Evolutionary conservation across 2,888 invertebrate species (phyloP).

Genomic region (Bellardia pandia): DNA sequence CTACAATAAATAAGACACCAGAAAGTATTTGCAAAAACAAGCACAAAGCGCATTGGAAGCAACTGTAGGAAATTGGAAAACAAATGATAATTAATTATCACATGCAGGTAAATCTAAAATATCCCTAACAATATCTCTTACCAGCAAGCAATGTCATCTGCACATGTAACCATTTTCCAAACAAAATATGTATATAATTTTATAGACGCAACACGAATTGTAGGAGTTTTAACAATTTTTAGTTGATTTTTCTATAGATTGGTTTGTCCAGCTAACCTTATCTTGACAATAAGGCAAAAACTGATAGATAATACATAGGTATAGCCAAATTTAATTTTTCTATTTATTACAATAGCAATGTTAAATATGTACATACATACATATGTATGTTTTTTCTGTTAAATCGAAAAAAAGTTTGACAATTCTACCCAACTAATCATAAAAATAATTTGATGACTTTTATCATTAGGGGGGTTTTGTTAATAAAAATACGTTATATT

Average conservation of each 20-base stretch:
- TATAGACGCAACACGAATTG: not conserved
- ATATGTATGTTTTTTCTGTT: not conserved
- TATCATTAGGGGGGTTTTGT: not conserved
- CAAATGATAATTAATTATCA: not conserved
- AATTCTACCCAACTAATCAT: not conserved
- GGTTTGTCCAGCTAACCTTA: not conserved
- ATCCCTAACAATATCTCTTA: not conserved
- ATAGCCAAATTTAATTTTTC: too few relatives aligned
- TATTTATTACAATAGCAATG: too few relatives aligned
- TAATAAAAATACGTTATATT: not conserved
- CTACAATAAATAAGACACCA: not conserved
- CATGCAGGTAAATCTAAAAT: not conserved
- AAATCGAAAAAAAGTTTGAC: not conserved
- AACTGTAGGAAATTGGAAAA: not conserved
- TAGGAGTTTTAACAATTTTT: not conserved
- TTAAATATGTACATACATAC: too few relatives aligned
- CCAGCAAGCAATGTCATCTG: conserved; percentile 8
- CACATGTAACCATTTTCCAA: too few relatives aligned
- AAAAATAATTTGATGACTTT: not conserved
- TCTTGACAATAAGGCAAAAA: too few relatives aligned
- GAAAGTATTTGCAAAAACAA: not conserved
- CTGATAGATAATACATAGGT: too few relatives aligned
- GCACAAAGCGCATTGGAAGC: not conserved
- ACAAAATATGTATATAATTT: too few relatives aligned
- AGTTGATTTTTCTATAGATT: too few relatives aligned